Evolutionary conservation across 2,113 vertebrate species (phyloP), one percentile per base, ranked within the genome.

Genomic region (Dryoscopus gambensis): DNA sequence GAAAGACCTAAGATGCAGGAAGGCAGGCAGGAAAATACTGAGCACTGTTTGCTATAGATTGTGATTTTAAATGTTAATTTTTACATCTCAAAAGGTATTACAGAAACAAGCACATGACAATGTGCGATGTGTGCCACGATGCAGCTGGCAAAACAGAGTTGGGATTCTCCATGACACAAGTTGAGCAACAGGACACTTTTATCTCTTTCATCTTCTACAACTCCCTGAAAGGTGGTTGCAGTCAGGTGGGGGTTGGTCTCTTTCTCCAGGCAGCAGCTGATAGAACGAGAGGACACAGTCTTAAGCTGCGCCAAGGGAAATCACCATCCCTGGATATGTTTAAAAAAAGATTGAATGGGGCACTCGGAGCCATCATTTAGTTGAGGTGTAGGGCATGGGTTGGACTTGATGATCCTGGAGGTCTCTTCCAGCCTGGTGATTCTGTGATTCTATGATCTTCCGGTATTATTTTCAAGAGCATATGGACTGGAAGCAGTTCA

Each of bases 101-200:
- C 17, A 80, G 37, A 65, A 70, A 65, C 0, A 7, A 75, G 9
- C 4, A 4, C 53, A 80, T 23, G 55, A 17, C 13, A 37, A 10
- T 0, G 4, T 22, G 13, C 28, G 49, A 23, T 0, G 0, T 35
- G 23, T 30, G 53, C 35, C 30, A 15, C 0, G 0, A 23, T 9
- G 67, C 46, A 73, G 40, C 1, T 59, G 57, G 31, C 21, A 78
- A 60, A 90, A 68, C 3, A 4, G 77, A 59, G 13, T 0, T n/a
- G 39, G 42, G 15, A 59, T 35, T 39, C 27, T 63, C 47, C 2
- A 0, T 24, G 35, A 22, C 20, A 31, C 21, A 14, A 64, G 46
- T 1, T 63, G 49, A 79, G 40, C 25, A 82, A 40, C 28, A 8
- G 5, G 13, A 88, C 6, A 7, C 6, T 56, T 49, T 12, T 10